Evolutionary conservation across 2,888 invertebrate species (phyloP), one percentile per base, ranked within the genome.

Genomic region (Tenthredo scrophulariae): DNA sequence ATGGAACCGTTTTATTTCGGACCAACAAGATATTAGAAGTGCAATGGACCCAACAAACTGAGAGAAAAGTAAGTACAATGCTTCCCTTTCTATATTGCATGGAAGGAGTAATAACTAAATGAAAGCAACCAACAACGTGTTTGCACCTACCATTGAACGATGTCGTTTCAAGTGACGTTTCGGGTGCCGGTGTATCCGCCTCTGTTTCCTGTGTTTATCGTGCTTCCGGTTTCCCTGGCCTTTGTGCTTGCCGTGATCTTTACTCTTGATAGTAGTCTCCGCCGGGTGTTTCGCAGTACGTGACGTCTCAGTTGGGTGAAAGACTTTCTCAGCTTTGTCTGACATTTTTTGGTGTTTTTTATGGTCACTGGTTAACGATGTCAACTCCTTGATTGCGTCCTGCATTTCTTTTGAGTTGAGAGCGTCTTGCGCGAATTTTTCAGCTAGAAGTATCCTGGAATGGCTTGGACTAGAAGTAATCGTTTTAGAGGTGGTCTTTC

Each of bases 351-450:
- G 10, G 62, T 40, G 22, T 43, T 62, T 29, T 40, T 62, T 58
- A 62, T 40, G 40, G 13, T 40, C 58, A 13, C 26, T 62, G 3
- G 40, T 40, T 7, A 80, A 80, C 58, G 80, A 80, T 26, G 40
- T 84, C 5, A 91, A 87, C 22, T 88, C 88, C 15, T 87, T 88
- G 9, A 91, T 88, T 9, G 88, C 89, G 37, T 90, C 87, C 70
- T 89, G 90, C 84, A 90, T 88, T 84, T 88, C 87, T 9, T 89
- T 87, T 0, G 91, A 91, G 37, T 87, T 84, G 1, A 91, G 86
- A 22, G 89, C 89, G 1, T 89, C 89, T 9, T 88, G 87, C 0
- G 91, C 90, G 26, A 90, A 86, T 86, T 90, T 89, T 22, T 87
- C 84, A 0, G 90, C 90, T 79, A 91, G 84, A n/a, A 83, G 86